phyloP scores from a whole-genome alignment of 30 jellyfish, hydroid and myxozoan genomes.

The Cassiopea xamachana region DNA sequence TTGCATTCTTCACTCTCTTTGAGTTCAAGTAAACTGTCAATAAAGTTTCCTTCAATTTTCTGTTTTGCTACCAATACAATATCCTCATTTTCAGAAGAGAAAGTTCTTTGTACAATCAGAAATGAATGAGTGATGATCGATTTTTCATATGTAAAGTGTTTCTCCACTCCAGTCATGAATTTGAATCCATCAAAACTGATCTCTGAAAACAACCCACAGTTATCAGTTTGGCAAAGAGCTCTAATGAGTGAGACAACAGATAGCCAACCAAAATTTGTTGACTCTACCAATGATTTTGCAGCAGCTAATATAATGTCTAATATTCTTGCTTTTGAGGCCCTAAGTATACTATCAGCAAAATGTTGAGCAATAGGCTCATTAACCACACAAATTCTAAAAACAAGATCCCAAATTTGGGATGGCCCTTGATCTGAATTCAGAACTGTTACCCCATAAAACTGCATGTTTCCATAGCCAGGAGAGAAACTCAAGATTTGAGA shows the following conservation, averaged over 20 bases:
- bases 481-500: background rate
- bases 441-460: background rate
- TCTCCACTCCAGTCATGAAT: background rate
- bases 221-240: background rate
- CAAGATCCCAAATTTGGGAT: background rate
- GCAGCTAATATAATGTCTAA: background rate
- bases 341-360: background rate
- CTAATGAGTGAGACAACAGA: background rate
- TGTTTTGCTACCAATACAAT: background rate
- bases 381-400: background rate
- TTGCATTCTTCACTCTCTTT: background rate
- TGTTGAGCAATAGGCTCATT: background rate
- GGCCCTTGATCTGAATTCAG: background rate
- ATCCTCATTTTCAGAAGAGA: background rate
- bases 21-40: background rate
- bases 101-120: background rate
- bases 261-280: constrained; percentile 3
- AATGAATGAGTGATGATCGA: constrained; percentile 36
- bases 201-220: background rate
- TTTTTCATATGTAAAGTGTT: background rate
- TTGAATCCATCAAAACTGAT: background rate
- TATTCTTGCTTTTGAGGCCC: background rate
- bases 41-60: background rate
- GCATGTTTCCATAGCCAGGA: background rate
- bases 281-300: background rate